phyloP scores from a whole-genome alignment of 1,140 invertebrate genomes.

The Oncopodura yosiiana region DNA sequence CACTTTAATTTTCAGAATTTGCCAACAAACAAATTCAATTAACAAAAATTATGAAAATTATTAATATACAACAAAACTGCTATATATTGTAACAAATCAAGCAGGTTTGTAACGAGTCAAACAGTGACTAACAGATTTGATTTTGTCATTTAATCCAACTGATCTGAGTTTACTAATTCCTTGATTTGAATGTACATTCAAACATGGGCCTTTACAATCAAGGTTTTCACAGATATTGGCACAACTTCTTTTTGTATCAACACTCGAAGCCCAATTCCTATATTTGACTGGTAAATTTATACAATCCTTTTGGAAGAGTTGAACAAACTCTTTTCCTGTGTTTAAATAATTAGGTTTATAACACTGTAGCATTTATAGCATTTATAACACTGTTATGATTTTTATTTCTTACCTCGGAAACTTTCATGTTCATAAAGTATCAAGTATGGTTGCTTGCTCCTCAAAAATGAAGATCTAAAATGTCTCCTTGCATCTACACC shows the following conservation, averaged over 20 bases:
- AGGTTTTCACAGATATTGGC: not conserved
- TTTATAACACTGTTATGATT: not conserved
- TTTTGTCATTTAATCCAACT: conserved; percentile 15
- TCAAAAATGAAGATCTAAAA: too few species aligned
- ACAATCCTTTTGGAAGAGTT: conserved; percentile 11
- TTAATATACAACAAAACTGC: too few species aligned
- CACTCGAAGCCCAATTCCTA: conserved; percentile 15
- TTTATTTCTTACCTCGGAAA: conserved; percentile 15
- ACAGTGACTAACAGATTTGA: conserved; percentile 14
- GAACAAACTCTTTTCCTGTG: conserved; percentile 14
- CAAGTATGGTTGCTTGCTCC: conserved; percentile 11
- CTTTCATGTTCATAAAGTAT: conserved; percentile 22
- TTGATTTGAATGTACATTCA: conserved; percentile 17
- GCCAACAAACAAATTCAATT: too few species aligned
- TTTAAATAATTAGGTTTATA: not conserved
- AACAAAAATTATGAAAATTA: too few species aligned
- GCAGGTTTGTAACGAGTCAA: not conserved
- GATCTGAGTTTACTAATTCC: conserved; percentile 17
- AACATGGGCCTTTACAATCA: conserved; percentile 15
- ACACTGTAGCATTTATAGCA: not conserved
- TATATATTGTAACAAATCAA: too few species aligned
- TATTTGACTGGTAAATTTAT: conserved; percentile 12
- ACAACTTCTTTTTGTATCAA: conserved; percentile 15
- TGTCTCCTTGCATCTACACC: too few species aligned
- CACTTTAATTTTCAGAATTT: too few species aligned